Evolutionary conservation across 2,113 vertebrate genomes (phyloP).

Genomic region (Gopherus evgoodei): DNA sequence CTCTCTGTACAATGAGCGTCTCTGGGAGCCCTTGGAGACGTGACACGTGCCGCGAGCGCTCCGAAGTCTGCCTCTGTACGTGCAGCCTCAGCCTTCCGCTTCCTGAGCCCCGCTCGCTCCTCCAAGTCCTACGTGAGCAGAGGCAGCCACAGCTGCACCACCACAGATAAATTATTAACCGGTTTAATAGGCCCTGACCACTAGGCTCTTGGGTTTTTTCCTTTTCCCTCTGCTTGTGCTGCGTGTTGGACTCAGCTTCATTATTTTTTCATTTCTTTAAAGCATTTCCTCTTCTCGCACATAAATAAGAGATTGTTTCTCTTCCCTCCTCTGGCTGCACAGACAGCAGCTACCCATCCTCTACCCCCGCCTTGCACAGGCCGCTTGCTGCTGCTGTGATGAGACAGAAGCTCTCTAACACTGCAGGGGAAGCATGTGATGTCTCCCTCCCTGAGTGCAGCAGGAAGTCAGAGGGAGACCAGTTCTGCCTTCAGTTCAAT

Average conservation of each 20-base stretch:
- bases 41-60: background rate
- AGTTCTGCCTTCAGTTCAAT: background rate
- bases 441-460: background rate
- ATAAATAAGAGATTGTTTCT: background rate
- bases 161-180: background rate
- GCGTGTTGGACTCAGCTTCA: background rate
- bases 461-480: background rate
- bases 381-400: background rate
- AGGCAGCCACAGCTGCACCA: background rate
- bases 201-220: background rate
- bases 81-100: slow-evolving; percentile 23
- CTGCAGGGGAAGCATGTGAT: background rate
- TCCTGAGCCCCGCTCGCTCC: background rate
- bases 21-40: background rate
- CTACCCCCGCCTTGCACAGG: background rate
- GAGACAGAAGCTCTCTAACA: background rate
- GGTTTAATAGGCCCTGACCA: background rate
- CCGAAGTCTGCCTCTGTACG: background rate
- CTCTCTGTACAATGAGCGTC: background rate
- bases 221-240: background rate
- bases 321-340: background rate
- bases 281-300: background rate
- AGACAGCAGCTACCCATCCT: background rate
- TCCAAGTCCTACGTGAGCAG: slow-evolving; percentile 35
- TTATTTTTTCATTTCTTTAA: slow-evolving; percentile 18